Evolutionary conservation across 2,113 vertebrate species (phyloP).

Genomic region (Thunnus maccoyii): DNA sequence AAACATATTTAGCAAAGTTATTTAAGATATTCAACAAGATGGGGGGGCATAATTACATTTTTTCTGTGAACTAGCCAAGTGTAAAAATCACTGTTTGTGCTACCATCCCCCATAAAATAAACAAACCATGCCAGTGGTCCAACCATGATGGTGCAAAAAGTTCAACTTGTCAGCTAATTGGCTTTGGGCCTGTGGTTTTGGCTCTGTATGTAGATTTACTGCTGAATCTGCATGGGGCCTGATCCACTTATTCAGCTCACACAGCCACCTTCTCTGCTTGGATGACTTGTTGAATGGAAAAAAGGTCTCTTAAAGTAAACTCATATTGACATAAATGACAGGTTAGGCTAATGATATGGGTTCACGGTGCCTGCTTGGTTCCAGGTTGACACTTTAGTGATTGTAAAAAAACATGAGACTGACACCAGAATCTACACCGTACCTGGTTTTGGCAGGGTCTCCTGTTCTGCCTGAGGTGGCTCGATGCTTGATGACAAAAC

Average conservation of each 20-base stretch:
- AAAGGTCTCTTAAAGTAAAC: slow-evolving; percentile 7
- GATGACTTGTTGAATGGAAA: neutral
- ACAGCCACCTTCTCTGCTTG: slow-evolving; percentile 3
- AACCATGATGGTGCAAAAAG: slow-evolving; percentile 31
- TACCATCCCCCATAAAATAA: neutral
- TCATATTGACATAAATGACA: neutral
- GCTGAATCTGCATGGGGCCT: slow-evolving; percentile 53
- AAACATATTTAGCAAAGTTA: too few species aligned
- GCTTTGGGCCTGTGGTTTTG: slow-evolving; percentile 33
- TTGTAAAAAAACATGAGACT: neutral
- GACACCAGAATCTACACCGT: slow-evolving; percentile 31
- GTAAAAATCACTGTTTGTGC: neutral
- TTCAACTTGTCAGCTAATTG: slow-evolving; percentile 19
- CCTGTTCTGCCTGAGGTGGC: slow-evolving; percentile 82
- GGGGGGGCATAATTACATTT: too few species aligned
- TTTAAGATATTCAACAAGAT: too few species aligned
- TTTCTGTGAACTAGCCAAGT: neutral
- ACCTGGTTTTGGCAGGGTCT: slow-evolving; percentile 89
- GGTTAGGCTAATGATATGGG: too few species aligned
- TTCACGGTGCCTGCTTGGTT: neutral
- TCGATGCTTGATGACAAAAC: slow-evolving; percentile 85
- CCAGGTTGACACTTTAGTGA: accelerated
- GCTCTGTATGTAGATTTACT: slow-evolving; percentile 23
- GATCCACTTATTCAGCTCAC: slow-evolving; percentile 13
- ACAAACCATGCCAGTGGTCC: neutral